These are phyloP conservation scores for Vombatus ursinus DNA, from an alignment of 2,113 vertebrate species.

Conservation along the genomic window DNA sequence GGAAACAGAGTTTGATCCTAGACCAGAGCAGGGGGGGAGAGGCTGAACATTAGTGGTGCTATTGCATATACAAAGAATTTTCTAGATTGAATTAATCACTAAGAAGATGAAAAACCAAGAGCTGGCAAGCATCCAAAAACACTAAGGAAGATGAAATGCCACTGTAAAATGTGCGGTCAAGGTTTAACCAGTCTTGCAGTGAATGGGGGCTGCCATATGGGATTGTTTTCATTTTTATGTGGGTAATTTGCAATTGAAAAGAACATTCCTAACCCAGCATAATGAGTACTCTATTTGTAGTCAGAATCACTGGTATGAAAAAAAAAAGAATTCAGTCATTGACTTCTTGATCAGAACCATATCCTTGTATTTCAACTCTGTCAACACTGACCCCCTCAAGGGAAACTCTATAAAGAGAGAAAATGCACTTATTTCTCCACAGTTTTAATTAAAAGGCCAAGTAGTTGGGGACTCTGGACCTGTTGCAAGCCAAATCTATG, in stretches of 20 bases:
- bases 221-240: constrained; percentile 63
- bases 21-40: constrained; percentile 15
- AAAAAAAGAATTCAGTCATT: neutral
- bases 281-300: constrained; percentile 43
- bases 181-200: constrained; percentile 34
- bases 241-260: constrained; percentile 51
- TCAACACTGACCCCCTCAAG: neutral
- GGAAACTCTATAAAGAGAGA: neutral
- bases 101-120: neutral
- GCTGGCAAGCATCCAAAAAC: constrained; percentile 50
- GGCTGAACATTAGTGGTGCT: constrained; percentile 4
- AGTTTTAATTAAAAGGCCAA: neutral
- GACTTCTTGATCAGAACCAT: neutral
- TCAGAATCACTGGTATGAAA: neutral
- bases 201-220: constrained; percentile 45
- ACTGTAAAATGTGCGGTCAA: constrained; percentile 3
- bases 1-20: neutral
- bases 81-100: constrained; percentile 48
- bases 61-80: constrained; percentile 35
- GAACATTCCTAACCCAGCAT: constrained; percentile 34
- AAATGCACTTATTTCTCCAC: neutral
- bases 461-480: neutral
- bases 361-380: neutral
- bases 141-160: constrained; percentile 11
- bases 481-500: neutral